Evolutionary conservation across 2,113 vertebrate species (phyloP).

Genomic region (Oxyruncus cristatus): DNA sequence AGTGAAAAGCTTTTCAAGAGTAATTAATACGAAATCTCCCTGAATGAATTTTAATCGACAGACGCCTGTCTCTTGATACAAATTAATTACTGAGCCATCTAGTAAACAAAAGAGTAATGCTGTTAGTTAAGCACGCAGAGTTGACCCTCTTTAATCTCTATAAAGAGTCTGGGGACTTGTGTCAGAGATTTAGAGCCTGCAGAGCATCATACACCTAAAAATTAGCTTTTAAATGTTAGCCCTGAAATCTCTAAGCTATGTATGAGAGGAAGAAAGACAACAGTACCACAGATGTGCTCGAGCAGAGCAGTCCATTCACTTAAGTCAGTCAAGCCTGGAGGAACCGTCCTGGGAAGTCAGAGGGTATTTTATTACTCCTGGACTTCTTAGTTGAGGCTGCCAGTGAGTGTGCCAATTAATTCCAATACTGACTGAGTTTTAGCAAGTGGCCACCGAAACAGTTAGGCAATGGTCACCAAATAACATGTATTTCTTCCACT

Average conservation of each 20-base stretch:
- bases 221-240: not conserved
- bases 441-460: not conserved
- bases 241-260: not conserved
- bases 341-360: not conserved
- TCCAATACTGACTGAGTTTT: not conserved
- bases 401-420: not conserved
- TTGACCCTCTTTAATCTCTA: not conserved
- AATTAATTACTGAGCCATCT: not conserved
- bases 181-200: not conserved
- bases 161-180: not conserved
- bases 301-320: not conserved
- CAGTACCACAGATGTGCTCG: not conserved
- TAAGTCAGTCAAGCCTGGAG: not conserved
- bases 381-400: not conserved
- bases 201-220: not conserved
- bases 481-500: not conserved
- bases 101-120: conserved; percentile 16
- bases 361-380: not conserved
- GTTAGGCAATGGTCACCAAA: not conserved
- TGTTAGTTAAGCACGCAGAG: not conserved
- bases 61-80: not conserved
- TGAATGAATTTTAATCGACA: not conserved
- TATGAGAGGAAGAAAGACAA: not conserved
- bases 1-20: not conserved
- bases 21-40: not conserved